phyloP scores from a whole-genome alignment of 2,888 invertebrate species.

The Zeuzera pyrina region DNA sequence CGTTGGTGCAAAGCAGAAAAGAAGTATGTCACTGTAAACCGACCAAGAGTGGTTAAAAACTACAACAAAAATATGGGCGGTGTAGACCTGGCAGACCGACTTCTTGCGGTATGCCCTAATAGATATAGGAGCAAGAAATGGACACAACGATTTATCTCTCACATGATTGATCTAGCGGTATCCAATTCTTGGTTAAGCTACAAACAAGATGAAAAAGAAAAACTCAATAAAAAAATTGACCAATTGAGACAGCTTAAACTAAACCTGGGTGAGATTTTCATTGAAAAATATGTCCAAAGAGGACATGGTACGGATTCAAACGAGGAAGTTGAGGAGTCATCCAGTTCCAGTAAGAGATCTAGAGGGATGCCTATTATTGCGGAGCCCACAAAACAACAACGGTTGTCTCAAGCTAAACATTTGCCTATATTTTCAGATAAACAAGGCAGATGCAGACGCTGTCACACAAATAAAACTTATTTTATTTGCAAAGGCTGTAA shows the following conservation, averaged over 20 bases:
- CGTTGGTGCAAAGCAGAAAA: conserved; percentile 9
- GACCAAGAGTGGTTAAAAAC: conserved; percentile 10
- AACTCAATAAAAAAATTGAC: background rate
- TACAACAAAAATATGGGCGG: conserved; percentile 16
- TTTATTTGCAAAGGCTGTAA: background rate
- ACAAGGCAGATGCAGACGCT: background rate
- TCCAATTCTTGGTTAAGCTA: conserved; percentile 14
- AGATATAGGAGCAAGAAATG: conserved; percentile 12
- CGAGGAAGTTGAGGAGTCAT: too few species aligned
- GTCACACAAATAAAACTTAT: background rate
- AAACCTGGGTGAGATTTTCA: background rate
- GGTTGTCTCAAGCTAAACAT: background rate
- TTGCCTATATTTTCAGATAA: background rate
- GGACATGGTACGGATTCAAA: too few species aligned
- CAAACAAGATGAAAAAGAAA: conserved; percentile 1
- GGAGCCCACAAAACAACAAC: too few species aligned
- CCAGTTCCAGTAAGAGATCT: too few species aligned
- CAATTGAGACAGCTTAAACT: background rate
- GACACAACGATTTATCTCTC: conserved; percentile 13
- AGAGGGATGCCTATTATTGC: too few species aligned
- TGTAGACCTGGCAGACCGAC: conserved; percentile 13
- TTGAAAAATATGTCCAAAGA: background rate
- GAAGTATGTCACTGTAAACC: conserved; percentile 6
- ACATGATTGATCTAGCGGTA: conserved; percentile 15
- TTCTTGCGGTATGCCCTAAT: conserved; percentile 14